These are phyloP conservation scores for Oscheius sp. DNA, from an alignment of 2,888 invertebrate species.

Conservation along the genomic window DNA sequence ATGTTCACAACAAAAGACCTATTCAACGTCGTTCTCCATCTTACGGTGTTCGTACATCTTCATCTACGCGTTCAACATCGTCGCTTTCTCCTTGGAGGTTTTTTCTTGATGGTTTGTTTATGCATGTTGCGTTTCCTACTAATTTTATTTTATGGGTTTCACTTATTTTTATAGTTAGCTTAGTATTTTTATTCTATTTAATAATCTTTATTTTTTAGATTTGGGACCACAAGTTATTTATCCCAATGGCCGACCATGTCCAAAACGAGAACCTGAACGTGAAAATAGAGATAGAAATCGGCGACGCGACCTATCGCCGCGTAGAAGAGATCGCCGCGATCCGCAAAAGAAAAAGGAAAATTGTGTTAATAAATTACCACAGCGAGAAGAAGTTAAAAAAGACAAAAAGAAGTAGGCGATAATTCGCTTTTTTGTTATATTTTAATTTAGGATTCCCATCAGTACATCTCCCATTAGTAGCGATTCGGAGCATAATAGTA, in stretches of 20 bases:
- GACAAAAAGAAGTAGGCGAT: too few relatives aligned
- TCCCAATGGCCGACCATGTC: conserved; percentile 31
- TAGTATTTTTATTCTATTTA: too few relatives aligned
- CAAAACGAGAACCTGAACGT: background rate
- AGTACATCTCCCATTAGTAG: conserved; percentile 37
- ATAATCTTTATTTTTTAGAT: too few relatives aligned
- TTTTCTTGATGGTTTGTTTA: background rate
- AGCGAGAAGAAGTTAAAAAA: background rate
- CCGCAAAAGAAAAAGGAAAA: background rate
- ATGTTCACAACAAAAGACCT: background rate
- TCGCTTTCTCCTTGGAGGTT: background rate
- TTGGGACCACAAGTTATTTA: conserved; percentile 47
- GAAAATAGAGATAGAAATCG: conserved; percentile 12
- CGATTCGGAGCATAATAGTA: conserved; percentile 32
- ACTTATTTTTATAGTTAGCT: background rate
- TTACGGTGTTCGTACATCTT: conserved; percentile 7
- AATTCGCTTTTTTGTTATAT: conserved; percentile 6
- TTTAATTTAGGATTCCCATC: background rate
- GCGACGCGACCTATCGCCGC: conserved; percentile 1
- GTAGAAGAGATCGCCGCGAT: conserved; percentile 1
- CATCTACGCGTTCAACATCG: background rate
- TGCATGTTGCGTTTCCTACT: background rate
- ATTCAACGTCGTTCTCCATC: conserved; percentile 18
- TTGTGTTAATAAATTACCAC: background rate
- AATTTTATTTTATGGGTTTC: background rate